phyloP scores from a whole-genome alignment of 2,113 vertebrate genomes.

The Saccopteryx leptura region DNA sequence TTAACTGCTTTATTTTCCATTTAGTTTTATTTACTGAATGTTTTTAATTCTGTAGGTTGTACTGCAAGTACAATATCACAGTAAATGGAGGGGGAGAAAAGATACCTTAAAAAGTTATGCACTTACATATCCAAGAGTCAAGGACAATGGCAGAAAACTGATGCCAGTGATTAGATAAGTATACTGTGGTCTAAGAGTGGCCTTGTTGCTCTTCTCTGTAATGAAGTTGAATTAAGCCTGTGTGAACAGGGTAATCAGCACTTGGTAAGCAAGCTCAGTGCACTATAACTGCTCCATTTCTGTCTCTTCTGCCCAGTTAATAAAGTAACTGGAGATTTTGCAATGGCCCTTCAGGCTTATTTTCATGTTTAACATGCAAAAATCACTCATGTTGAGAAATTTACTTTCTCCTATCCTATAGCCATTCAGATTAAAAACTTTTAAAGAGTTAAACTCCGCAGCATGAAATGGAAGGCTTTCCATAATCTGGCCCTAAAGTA shows the following conservation, averaged over 20 bases:
- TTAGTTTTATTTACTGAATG: not conserved
- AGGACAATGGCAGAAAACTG: not conserved
- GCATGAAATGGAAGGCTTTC: not conserved
- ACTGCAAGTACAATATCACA: not conserved
- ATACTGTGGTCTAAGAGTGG: not conserved
- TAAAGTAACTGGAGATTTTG: not conserved
- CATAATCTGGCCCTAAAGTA: not conserved
- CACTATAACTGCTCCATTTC: not conserved
- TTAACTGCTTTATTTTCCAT: not conserved
- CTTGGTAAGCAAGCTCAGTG: not conserved
- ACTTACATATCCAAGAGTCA: not conserved
- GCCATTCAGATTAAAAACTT: not conserved
- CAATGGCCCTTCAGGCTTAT: not conserved
- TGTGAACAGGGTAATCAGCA: not conserved
- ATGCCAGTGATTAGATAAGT: not conserved
- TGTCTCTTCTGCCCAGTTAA: not conserved
- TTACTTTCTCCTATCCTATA: not conserved
- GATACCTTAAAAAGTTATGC: not conserved
- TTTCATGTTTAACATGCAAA: not conserved
- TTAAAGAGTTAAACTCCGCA: not conserved
- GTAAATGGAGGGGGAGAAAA: not conserved
- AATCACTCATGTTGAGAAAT: slow-evolving; percentile 2
- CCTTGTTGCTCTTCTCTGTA: not conserved
- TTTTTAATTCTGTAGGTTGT: not conserved
- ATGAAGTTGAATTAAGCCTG: not conserved